Base-by-base conservation (phyloP, 2,113 vertebrate genomes). In the Oreotragus oreotragus region DNA sequence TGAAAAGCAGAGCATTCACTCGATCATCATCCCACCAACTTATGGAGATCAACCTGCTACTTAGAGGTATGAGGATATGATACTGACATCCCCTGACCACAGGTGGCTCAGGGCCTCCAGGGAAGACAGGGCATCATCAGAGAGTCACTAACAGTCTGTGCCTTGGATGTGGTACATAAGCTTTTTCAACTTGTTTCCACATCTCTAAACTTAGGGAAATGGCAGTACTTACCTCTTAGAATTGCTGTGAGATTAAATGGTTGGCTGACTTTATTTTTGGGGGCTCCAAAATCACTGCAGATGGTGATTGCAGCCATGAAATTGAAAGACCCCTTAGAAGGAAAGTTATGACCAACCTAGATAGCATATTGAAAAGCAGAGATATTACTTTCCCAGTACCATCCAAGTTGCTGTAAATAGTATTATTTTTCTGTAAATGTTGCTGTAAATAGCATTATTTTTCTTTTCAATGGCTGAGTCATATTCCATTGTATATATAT, bases 11-110 rank as follows among this genome's bases (percentile, higher is more conserved):
- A 90, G 6, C 1, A 1, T 33, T 25, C 70, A 33, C 10, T 81
- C 23, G 11, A 7, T 21, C 36, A 23, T 30, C 36, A 19, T 8
- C 30, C 19, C 30, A 45, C 73, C 1, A 14, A 8, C 30, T 55
- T 33, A 53, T 12, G 66, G 21, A 62, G 10, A 6, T 7, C 19
- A 21, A 43, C 28, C 58, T 27, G 16, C 33, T 5, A 4, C 45
- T 55, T 14, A 49, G 27, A 77, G 15, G 4, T 33, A 25, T 5
- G 0, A 33, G 10, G 57, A 12, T 39, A 9, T 27, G 16, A 3
- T 6, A 81, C 53, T 28, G 43, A n/a, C 12, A 30, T 1, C 49
- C 15, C 16, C 0, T 2, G 0, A 45, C 39, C 3, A 1, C 47
- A 47, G 30, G 30, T 47, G 45, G 23, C 36, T 45, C 88, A 51